A percentile compares a stretch with the other conserved stretches of the same genome.
Evolutionary conservation across 2,113 vertebrate species (phyloP).

Genomic region (Suricata suricatta): DNA sequence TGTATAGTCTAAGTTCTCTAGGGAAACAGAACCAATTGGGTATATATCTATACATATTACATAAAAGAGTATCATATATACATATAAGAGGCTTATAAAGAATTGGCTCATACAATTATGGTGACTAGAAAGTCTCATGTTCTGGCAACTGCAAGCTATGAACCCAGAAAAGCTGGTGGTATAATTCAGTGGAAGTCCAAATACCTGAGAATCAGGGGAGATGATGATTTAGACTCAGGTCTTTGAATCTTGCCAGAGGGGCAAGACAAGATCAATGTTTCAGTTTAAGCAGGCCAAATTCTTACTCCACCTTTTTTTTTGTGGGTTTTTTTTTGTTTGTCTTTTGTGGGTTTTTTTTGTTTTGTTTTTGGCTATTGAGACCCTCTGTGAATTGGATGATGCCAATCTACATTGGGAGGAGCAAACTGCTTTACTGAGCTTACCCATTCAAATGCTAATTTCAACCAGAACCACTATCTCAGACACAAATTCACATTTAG

Average conservation of each 20-base stretch:
- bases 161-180: background rate
- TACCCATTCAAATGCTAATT: background rate
- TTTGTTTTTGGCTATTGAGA: background rate
- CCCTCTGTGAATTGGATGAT: background rate
- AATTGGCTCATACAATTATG: background rate
- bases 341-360: too few species aligned
- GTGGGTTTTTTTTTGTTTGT: background rate
- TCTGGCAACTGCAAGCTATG: background rate
- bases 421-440: background rate
- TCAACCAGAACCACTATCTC: background rate
- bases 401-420: background rate
- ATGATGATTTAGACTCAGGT: background rate
- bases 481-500: background rate
- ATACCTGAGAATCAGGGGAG: background rate
- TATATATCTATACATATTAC: background rate
- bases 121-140: background rate
- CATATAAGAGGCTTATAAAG: background rate
- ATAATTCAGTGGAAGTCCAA: background rate
- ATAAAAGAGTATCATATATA: background rate
- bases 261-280: background rate
- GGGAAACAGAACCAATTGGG: background rate
- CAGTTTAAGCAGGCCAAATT: background rate
- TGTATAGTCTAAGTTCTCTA: background rate
- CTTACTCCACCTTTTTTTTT: background rate
- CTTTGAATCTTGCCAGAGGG: background rate